A percentile compares a stretch with the other conserved stretches of the same genome.
Conservation (phyloP, 2,113 vertebrate genomes). For the Prionailurus viverrinus region DNA sequence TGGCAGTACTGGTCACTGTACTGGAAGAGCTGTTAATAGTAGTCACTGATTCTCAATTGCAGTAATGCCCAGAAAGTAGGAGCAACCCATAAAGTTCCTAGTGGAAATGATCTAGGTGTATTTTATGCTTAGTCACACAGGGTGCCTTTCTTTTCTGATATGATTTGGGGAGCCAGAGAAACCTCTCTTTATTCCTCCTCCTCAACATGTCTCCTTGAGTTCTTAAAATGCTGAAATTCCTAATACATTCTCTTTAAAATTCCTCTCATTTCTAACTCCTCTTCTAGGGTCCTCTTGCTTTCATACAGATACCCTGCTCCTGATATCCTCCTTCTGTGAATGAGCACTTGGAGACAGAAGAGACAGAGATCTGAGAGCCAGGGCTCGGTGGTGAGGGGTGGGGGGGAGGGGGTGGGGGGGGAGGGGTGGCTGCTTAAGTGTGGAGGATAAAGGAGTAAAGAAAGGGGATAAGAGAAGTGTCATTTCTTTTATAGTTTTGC, state of each 20-base stretch:
- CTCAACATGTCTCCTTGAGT: background rate
- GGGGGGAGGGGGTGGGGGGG: background rate
- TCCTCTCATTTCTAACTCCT: background rate
- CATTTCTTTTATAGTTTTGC: background rate
- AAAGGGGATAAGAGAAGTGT: background rate
- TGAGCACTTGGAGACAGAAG: background rate
- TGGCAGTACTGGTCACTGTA: background rate
- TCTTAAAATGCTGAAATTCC: constrained; percentile 4
- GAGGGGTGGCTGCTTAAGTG: background rate
- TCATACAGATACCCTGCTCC: background rate
- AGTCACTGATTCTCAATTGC: background rate
- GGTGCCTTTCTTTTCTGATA: background rate
- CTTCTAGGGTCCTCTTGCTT: background rate
- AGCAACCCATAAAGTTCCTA: background rate
- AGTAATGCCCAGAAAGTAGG: background rate
- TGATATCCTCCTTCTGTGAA: background rate
- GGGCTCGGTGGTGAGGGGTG: background rate
- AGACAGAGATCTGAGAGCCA: background rate
- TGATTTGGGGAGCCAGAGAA: constrained; percentile 7
- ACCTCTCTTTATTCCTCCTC: background rate
- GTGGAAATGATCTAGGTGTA: background rate
- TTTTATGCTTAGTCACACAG: background rate
- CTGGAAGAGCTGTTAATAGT: background rate
- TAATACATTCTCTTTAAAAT: background rate
- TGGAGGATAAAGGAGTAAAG: background rate